Percentiles rank a stretch among this genome's conserved stretches.
These are phyloP conservation scores for Gulo gulo DNA, from an alignment of 2,113 vertebrate genomes.

Conservation along the genomic window DNA sequence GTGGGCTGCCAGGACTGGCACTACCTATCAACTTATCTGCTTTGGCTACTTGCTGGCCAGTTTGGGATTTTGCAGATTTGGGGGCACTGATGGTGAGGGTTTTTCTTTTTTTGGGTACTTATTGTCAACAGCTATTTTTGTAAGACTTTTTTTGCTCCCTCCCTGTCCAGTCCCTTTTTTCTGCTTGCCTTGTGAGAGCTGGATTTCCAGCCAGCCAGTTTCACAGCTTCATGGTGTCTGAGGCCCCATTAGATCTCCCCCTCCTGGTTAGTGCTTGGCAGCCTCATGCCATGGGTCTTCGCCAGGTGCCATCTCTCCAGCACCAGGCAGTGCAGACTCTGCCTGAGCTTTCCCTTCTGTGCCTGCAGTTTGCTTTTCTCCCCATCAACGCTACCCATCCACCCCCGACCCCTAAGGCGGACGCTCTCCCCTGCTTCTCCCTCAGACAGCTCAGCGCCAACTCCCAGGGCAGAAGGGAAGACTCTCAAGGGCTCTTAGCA, in stretches of 20 bases:
- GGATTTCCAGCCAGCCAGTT: neutral
- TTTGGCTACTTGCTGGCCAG: neutral
- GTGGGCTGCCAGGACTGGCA: neutral
- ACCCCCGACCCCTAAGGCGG: neutral
- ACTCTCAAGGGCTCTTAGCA: too few species aligned
- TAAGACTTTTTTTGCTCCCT: neutral
- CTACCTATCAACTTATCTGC: neutral
- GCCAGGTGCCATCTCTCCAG: neutral
- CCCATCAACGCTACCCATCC: neutral
- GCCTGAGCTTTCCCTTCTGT: neutral
- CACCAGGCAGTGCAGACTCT: neutral
- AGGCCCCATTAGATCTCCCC: neutral
- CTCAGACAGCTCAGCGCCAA: neutral
- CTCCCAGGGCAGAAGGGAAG: neutral
- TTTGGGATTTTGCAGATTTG: neutral
- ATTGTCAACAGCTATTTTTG: neutral
- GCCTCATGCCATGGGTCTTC: neutral
- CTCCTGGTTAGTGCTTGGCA: neutral
- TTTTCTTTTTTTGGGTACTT: neutral
- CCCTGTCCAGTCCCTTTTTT: neutral
- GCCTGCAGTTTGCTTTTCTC: neutral
- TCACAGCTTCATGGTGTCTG: neutral
- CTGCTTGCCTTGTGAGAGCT: neutral
- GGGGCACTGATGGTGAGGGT: neutral
- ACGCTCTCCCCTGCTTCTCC: neutral